Evolutionary conservation across 2,888 invertebrate species (phyloP), one percentile per base, ranked within the genome.

Genomic region (Blastobasis adustella): DNA sequence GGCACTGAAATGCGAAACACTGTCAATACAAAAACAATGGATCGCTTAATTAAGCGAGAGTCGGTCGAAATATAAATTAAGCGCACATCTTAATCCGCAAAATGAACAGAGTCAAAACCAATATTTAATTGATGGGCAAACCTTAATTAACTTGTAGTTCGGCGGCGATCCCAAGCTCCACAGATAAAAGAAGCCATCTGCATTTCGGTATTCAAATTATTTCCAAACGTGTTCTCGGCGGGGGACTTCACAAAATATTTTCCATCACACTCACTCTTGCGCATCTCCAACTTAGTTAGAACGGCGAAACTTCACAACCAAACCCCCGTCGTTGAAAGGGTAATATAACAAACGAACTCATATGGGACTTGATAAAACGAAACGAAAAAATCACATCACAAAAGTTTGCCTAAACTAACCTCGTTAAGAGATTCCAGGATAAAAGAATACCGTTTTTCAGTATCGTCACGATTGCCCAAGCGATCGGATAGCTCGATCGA

Each of bases 351-450:
- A 81, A 79, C 69, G 69, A 65, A 74, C 79, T 80, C 85, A 85
- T 84, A 83, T 70, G 79, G 79, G 79, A 70, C 76, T 79, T 78
- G 71, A 80, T 79, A 83, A 84, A 82, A 80, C 61, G 62, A 72
- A 78, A 82, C 76, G 80, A 82, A 83, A 23, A 81, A 82, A 83
- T 72, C 76, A 82, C 82, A 80, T 84, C 81, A 87, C 86, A 84
- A 86, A 85, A 85, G 85, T 88, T 87, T 84, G 87, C 83, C 85
- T 88, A 87, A 85, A 82, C 88, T 87, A 85, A 86, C 82, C 82
- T 88, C 84, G 85, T 88, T 88, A 86, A 79, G 74, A 87, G 86
- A 88, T 88, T 82, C 81, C 80, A 83, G 85, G 85, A 85, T 86
- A 86, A 87, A 85, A 76, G 82, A 85, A 82, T 83, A 83, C 82